Evolutionary conservation across 2,797 vertebrate genomes (phyloP).

Genomic region (Pseudochirops cupreus): DNA sequence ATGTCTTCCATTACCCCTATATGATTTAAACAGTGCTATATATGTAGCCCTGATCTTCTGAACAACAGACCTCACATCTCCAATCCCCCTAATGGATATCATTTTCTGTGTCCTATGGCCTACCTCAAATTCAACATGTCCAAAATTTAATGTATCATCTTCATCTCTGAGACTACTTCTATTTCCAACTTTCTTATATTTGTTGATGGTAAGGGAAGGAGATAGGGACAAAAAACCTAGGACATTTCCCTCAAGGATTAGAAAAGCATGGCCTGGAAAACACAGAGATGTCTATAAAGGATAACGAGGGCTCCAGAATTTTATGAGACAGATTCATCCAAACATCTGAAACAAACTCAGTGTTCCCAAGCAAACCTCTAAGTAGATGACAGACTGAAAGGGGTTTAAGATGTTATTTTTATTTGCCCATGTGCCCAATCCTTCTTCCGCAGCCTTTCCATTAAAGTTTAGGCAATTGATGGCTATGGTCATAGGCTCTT

Average conservation of each 20-base stretch:
- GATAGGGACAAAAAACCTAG: not conserved
- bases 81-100: not conserved
- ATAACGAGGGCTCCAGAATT: not conserved
- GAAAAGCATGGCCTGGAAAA: not conserved
- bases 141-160: not conserved
- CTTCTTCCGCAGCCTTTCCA: not conserved
- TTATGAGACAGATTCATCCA: not conserved
- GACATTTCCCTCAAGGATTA: not conserved
- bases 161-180: not conserved
- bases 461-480: not conserved
- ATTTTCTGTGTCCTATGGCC: not conserved
- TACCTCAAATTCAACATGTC: not conserved
- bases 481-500: not conserved
- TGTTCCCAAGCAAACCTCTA: not conserved
- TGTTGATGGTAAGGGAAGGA: not conserved
- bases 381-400: not conserved
- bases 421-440: not conserved
- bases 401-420: not conserved
- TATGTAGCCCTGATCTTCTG: too few relatives aligned
- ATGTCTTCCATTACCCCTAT: not conserved
- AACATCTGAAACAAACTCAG: not conserved
- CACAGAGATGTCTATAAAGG: not conserved
- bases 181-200: not conserved
- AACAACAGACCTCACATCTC: not conserved
- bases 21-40: not conserved